Evolutionary conservation across 2,888 invertebrate genomes (phyloP).

Genomic region (Pollenia angustigena): DNA sequence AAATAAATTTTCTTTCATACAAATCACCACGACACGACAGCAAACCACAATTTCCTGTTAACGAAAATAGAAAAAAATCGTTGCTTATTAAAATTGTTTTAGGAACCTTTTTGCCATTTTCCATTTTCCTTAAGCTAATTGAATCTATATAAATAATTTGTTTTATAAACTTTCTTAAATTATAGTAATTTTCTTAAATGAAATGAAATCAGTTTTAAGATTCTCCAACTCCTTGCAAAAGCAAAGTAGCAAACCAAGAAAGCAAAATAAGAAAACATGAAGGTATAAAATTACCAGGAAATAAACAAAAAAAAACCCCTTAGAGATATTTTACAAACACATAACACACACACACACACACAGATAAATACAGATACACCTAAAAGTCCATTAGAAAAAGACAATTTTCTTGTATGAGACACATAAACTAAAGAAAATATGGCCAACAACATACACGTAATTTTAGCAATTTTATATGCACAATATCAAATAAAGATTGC

Average conservation of each 20-base stretch:
- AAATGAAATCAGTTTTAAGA: conserved; percentile 60
- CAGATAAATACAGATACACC: background rate
- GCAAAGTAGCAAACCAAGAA: conserved; percentile 11
- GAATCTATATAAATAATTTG: conserved; percentile 65
- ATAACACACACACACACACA: background rate
- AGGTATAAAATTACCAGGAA: conserved; percentile 53
- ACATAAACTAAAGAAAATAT: conserved; percentile 61
- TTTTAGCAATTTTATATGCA: conserved; percentile 66
- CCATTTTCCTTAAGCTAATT: conserved; percentile 49
- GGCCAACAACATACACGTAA: conserved; percentile 54
- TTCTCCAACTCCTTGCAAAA: background rate
- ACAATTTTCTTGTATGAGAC: conserved; percentile 59
- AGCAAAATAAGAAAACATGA: conserved; percentile 7
- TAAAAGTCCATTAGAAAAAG: conserved; percentile 13
- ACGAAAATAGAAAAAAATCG: background rate
- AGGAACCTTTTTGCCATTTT: background rate
- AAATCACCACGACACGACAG: too few species aligned
- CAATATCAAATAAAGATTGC: conserved; percentile 57
- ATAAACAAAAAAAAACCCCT: conserved; percentile 35
- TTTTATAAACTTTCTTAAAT: conserved; percentile 56
- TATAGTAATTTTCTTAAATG: conserved; percentile 60
- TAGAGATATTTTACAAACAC: background rate
- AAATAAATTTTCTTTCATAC: background rate
- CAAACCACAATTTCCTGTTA: conserved; percentile 11
- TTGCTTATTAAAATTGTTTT: conserved; percentile 14